Evolutionary conservation across 2,113 vertebrate genomes (phyloP).

Genomic region (Psittacara wagleri): DNA sequence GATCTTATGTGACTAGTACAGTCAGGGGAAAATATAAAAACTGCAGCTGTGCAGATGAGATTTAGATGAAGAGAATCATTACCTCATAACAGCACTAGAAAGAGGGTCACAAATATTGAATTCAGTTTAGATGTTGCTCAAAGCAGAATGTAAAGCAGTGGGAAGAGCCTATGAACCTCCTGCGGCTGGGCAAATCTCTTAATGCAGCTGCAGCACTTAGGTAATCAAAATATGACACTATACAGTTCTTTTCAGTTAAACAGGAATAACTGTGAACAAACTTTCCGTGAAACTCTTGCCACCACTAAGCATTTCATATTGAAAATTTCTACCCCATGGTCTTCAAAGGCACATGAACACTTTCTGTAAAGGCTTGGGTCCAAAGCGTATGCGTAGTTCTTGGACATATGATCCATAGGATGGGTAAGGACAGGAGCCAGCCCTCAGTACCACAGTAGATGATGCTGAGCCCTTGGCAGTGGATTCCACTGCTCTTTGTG

Average conservation of each 20-base stretch:
- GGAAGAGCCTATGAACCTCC: conserved; percentile 19
- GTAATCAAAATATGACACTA: not conserved
- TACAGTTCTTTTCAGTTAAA: not conserved
- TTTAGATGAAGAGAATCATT: conserved; percentile 52
- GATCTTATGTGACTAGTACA: not conserved
- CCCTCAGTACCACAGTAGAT: not conserved
- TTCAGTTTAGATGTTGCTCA: conserved; percentile 57
- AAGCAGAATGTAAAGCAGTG: conserved; percentile 12
- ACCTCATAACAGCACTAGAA: conserved; percentile 43
- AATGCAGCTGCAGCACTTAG: not conserved
- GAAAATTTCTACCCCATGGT: accelerated
- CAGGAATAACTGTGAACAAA: not conserved
- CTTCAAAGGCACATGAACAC: not conserved
- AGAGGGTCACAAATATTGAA: conserved; percentile 27
- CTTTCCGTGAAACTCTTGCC: not conserved
- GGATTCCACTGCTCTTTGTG: not conserved
- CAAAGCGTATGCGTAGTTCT: not conserved
- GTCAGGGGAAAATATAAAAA: conserved; percentile 45
- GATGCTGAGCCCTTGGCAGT: not conserved
- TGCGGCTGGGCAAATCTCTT: not conserved
- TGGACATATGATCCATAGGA: not conserved
- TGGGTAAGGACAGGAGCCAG: not conserved
- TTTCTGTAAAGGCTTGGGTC: not conserved
- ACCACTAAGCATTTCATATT: not conserved
- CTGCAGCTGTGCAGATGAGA: conserved; percentile 44